Conservation (phyloP, 2,113 vertebrate genomes). For the Mastomys coucha region DNA sequence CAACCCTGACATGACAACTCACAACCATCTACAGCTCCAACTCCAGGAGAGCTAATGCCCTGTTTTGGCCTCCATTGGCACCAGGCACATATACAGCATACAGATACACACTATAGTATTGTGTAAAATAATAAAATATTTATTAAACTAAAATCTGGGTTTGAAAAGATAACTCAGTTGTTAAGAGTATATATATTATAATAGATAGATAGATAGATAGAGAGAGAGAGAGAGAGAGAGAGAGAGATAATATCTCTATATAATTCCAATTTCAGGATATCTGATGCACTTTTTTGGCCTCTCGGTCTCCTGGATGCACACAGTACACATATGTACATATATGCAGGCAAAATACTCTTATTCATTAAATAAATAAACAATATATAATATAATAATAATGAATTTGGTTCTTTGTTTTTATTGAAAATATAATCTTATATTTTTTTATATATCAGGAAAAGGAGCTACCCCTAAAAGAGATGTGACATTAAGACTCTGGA, state of each 20-base stretch:
- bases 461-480: no score
- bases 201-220: not conserved
- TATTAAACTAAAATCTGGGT: not conserved
- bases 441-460: not conserved
- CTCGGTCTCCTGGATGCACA: not conserved
- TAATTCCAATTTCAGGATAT: not conserved
- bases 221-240: no score
- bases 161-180: not conserved
- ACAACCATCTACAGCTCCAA: not conserved
- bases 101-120: not conserved
- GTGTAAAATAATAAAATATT: not conserved
- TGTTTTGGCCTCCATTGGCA: not conserved
- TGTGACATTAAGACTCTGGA: no score
- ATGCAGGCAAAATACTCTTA: not conserved
- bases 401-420: no score
- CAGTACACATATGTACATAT: not conserved
- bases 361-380: no score
- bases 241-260: not conserved
- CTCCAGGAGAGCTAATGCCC: not conserved
- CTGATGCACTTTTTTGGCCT: not conserved
- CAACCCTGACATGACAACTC: not conserved
- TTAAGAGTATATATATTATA: not conserved
- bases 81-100: not conserved
- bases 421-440: no score
- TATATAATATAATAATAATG: no score